Evolutionary conservation across 2,797 vertebrate species (phyloP).

Genomic region (Poeciliopsis infans): DNA sequence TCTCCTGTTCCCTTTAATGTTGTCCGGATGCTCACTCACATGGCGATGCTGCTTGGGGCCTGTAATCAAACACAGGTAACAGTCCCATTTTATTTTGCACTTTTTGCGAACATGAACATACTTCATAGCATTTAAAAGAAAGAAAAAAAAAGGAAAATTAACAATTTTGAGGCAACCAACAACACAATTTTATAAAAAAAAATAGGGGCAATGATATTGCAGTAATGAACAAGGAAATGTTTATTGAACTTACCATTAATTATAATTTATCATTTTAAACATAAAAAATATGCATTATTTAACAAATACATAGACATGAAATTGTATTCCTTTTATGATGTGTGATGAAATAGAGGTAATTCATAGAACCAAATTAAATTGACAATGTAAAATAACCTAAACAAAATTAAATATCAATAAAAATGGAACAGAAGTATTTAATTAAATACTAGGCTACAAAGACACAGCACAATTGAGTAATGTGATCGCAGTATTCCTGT

Average conservation of each 20-base stretch:
- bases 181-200: background rate
- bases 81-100: background rate
- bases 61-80: constrained; percentile 75
- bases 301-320: background rate
- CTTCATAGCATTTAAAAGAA: background rate
- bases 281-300: background rate
- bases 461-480: background rate
- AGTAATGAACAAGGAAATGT: background rate
- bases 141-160: background rate
- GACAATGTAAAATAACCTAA: background rate
- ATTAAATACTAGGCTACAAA: background rate
- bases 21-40: constrained; percentile 87
- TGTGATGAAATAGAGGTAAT: background rate
- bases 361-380: background rate
- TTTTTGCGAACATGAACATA: background rate
- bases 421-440: background rate
- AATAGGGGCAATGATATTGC: background rate
- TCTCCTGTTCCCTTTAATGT: constrained; percentile 82
- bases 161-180: background rate
- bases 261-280: background rate
- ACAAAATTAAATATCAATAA: background rate
- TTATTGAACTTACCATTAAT: no score
- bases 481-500: background rate
- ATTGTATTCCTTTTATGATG: background rate
- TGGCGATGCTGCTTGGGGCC: constrained; percentile 88